phyloP scores from a whole-genome alignment of 2,113 vertebrate species.

The Otocyon megalotis region DNA sequence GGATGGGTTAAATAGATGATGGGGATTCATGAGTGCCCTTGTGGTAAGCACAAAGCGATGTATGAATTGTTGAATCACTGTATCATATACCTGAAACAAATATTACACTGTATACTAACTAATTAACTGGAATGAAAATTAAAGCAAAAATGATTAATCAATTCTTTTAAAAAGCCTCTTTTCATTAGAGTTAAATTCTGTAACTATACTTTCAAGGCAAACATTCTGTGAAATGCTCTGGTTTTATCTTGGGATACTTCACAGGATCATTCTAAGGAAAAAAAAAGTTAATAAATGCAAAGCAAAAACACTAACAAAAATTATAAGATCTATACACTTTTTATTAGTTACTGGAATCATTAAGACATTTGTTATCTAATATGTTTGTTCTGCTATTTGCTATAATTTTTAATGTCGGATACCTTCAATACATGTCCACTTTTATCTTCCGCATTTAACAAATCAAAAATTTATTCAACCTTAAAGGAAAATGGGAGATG shows the following conservation, averaged over 20 bases:
- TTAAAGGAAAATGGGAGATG: neutral
- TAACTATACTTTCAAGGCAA: constrained; percentile 22
- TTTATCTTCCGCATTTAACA: constrained; percentile 33
- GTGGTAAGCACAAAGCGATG: neutral
- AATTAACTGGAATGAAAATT: neutral
- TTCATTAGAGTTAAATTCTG: constrained; percentile 44
- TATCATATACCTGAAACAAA: neutral
- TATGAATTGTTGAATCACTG: neutral
- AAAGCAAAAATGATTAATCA: neutral
- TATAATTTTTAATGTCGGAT: constrained; percentile 1
- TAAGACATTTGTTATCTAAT: neutral
- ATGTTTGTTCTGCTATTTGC: neutral
- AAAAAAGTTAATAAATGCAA: constrained; percentile 16
- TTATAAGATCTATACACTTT: neutral
- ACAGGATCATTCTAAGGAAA: neutral
- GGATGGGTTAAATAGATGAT: neutral
- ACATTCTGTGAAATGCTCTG: constrained; percentile 51
- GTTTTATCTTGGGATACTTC: constrained; percentile 31
- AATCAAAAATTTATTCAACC: constrained; percentile 14
- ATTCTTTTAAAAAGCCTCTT: constrained; percentile 31
- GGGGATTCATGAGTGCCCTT: neutral
- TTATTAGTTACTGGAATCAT: neutral
- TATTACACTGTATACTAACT: neutral
- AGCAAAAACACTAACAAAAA: constrained; percentile 43
- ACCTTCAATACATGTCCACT: neutral